A percentile compares a stretch with the other conserved stretches of the same genome.
These are phyloP conservation scores for Gadus macrocephalus DNA, from an alignment of 2,113 vertebrate genomes.

Conservation along the genomic window DNA sequence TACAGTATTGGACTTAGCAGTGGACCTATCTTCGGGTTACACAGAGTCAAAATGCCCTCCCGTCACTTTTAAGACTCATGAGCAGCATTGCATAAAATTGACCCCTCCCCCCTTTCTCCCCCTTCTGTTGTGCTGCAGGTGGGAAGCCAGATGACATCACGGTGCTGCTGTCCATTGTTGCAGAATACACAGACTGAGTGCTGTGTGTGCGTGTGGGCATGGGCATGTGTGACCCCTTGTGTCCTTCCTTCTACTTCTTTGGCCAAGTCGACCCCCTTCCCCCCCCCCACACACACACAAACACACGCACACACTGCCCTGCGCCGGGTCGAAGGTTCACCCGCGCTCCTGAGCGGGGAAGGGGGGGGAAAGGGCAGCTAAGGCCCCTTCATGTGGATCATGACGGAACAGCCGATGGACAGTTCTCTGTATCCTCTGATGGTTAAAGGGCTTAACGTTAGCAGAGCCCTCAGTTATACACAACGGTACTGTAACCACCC, in stretches of 20 bases:
- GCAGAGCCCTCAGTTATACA: not conserved
- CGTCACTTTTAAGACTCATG: no score
- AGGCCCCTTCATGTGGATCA: slow-evolving; percentile 33
- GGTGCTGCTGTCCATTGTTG: slow-evolving; percentile 96
- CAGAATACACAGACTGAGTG: slow-evolving; percentile 92
- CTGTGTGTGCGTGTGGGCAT: slow-evolving; percentile 12
- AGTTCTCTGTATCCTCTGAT: not conserved
- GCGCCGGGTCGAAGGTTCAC: no score
- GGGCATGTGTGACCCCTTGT: slow-evolving; percentile 22
- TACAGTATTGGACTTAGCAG: not conserved
- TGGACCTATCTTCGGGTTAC: no score
- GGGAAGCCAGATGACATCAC: slow-evolving; percentile 99
- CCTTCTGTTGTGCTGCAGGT: slow-evolving; percentile 69
- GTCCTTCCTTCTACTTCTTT: slow-evolving; percentile 42
- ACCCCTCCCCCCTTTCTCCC: not conserved
- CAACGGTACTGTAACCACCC: no score
- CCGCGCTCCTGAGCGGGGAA: not conserved
- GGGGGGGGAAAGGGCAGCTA: slow-evolving; percentile 37
- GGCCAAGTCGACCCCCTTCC: slow-evolving; percentile 5
- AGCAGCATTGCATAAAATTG: no score
- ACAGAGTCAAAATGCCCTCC: no score
- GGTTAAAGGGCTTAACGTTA: slow-evolving; percentile 16
- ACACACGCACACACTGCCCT: no score
- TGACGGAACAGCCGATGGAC: slow-evolving; percentile 28
- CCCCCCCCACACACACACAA: no score